Evolutionary conservation across 2,888 invertebrate genomes (phyloP).

Genomic region (Griposia aprilina): DNA sequence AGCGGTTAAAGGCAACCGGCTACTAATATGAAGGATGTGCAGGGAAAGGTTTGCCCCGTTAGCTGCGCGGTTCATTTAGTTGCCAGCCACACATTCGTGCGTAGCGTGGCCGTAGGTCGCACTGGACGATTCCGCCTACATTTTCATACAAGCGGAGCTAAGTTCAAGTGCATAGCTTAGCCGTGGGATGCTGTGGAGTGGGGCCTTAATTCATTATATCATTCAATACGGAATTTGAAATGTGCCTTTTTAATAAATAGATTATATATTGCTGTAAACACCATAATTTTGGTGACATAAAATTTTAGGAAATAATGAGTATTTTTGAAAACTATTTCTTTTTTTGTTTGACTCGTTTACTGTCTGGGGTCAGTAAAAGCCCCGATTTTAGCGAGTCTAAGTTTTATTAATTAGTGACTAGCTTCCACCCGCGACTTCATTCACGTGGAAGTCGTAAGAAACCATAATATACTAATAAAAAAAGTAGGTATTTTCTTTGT

Average conservation of each 20-base stretch:
- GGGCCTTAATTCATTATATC: background rate
- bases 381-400: background rate
- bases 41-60: background rate
- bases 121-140: background rate
- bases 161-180: background rate
- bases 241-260: background rate
- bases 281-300: background rate
- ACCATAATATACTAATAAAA: too few species aligned
- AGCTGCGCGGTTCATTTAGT: background rate
- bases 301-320: background rate
- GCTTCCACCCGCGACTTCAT: too few species aligned
- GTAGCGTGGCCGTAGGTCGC: background rate
- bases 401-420: background rate
- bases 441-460: too few species aligned
- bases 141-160: background rate
- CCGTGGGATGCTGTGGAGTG: too few species aligned
- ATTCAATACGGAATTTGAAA: background rate
- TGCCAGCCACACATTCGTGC: background rate
- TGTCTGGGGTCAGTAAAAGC: background rate
- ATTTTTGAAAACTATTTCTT: background rate
- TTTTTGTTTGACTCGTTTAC: background rate
- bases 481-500: too few species aligned
- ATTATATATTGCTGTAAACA: background rate
- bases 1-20: too few species aligned
- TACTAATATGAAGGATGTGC: background rate